Base-by-base conservation (phyloP, 2,888 invertebrate species). In the Quadroppia sp. region DNA sequence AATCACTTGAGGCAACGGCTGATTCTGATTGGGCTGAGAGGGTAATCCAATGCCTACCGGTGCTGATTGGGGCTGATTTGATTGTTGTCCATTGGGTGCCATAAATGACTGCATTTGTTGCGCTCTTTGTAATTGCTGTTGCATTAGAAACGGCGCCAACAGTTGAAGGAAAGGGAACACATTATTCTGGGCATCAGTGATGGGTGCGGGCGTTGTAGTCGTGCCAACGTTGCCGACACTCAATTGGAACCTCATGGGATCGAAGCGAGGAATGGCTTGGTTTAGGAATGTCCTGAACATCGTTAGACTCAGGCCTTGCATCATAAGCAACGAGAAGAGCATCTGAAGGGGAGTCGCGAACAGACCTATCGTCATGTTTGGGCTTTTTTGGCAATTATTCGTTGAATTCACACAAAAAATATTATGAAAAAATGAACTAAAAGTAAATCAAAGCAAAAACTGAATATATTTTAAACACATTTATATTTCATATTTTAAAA, bases 261-360 rank as follows among this genome's bases (percentile, higher is more conserved):
- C 50, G 25, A 56, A 70, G 15, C 69, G 69, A n/a, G 75, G 75
- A 17, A 75, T 71, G 3, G 75, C 74, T 23, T 71, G 45, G 32
- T 75, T 75, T 1, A 75, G 71, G 28, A 75, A 74, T 23, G 71
- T 36, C 17, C 76, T 48, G 50, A 64, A 76, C 72, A 76, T 72
- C 4, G 76, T 74, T 32, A 76, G 32, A 42, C 74, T 72, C 6
- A 76, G 59, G 20, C 76, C 76, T 64, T 76, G 76, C 76, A 76
- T 74, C 13, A 76, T 20, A 48, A 76, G 53, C 53, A 76, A 25
- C 6, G 74, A 74, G 23, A 76, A 69, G 17, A 76, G 25, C 59
- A 75, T 76, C 15, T 72, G 45, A 20, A 75, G 72, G 7, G 71
- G 72, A 48, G 45, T 56, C 11, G 73, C 28, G 7, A 23, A 23